Evolutionary conservation across 2,888 invertebrate genomes (phyloP).

Genomic region (Adela reaumurella): DNA sequence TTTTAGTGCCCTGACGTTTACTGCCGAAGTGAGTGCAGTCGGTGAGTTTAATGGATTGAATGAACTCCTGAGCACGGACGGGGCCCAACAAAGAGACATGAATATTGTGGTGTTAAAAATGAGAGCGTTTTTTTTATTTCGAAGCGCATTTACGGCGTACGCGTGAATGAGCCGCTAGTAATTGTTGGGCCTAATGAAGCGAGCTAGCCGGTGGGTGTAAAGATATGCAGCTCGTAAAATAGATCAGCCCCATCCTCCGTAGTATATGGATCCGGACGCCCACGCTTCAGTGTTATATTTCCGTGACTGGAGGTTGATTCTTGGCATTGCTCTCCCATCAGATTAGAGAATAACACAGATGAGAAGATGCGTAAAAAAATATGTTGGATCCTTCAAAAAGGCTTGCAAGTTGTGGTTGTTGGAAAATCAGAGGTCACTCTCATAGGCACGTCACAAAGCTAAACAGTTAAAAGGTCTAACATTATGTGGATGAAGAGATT

Average conservation of each 20-base stretch:
- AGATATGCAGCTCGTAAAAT: background rate
- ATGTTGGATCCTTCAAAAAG: no score
- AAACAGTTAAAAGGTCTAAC: no score
- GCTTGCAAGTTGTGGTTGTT: no score
- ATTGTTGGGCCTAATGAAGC: background rate
- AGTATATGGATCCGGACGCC: background rate
- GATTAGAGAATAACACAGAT: no score
- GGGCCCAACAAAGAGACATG: conserved; percentile 5
- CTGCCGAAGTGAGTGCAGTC: conserved; percentile 17
- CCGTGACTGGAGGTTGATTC: no score
- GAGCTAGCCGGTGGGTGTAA: background rate
- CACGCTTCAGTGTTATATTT: background rate
- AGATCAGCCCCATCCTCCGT: background rate
- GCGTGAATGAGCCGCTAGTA: background rate
- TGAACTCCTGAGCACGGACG: background rate
- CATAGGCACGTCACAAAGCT: no score
- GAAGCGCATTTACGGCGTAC: conserved; percentile 2
- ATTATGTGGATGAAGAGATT: no score
- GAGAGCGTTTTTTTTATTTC: conserved; percentile 1
- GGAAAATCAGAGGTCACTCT: no score
- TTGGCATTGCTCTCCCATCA: no score
- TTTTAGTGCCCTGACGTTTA: conserved; percentile 14
- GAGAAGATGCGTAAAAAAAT: no score
- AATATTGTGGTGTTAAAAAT: conserved; percentile 6
- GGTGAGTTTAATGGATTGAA: conserved; percentile 16